These are phyloP conservation scores for Calameuta filiformis DNA, from an alignment of 2,888 invertebrate genomes.

Conservation along the genomic window DNA sequence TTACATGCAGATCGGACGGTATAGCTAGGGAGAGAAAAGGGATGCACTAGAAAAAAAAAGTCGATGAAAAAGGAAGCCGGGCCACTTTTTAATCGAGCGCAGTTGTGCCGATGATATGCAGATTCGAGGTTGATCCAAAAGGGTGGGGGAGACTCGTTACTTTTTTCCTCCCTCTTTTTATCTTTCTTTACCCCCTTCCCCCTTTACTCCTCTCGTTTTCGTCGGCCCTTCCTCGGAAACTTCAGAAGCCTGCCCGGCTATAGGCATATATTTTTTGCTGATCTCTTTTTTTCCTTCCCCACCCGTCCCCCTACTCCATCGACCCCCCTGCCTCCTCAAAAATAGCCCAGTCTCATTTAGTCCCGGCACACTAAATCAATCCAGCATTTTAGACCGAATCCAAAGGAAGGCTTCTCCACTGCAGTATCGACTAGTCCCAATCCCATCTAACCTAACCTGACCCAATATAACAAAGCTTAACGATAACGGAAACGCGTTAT, in stretches of 20 bases:
- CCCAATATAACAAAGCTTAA: not conserved
- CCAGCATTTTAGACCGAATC: not conserved
- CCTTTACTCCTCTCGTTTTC: not conserved
- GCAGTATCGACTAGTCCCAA: not conserved
- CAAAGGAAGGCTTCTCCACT: not conserved
- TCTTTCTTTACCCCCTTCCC: conserved; percentile 6
- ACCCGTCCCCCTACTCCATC: not conserved
- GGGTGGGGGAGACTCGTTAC: conserved; percentile 10
- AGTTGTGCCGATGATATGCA: conserved; percentile 57
- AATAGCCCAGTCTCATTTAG: not conserved
- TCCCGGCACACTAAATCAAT: not conserved
- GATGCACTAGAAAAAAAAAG: conserved; percentile 44
- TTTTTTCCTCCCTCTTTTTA: conserved; percentile 22
- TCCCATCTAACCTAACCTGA: not conserved
- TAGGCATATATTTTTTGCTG: conserved; percentile 18
- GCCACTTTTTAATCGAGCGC: conserved; percentile 55
- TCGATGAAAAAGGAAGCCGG: conserved; percentile 35
- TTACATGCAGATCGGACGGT: not conserved
- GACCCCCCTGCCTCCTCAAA: not conserved
- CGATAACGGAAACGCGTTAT: not conserved
- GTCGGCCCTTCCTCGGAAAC: not conserved
- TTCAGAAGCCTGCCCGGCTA: not conserved
- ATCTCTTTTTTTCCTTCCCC: conserved; percentile 15
- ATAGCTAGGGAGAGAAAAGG: conserved; percentile 26
- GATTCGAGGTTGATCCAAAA: conserved; percentile 32